Evolutionary conservation across 2,797 vertebrate species (phyloP), one percentile per base, ranked within the genome.

Genomic region (Gymnocypris eckloni): DNA sequence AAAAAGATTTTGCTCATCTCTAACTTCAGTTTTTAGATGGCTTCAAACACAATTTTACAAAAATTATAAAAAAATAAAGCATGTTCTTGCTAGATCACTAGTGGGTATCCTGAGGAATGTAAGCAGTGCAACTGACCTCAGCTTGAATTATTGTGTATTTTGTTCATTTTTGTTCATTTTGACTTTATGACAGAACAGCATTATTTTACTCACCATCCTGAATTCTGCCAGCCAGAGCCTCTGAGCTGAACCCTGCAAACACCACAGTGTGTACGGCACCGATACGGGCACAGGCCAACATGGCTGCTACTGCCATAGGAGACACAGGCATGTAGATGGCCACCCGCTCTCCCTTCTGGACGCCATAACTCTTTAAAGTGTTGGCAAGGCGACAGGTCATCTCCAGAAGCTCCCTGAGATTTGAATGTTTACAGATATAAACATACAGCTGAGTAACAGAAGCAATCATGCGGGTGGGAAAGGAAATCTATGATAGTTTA

Each of bases 291-390:
- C 98, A 99, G 50, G 97, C 97, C 94, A 99, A 93, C 98, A 99
- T 99, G 87, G 98, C 95, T 2, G 97, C 96, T 93, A 99, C 97
- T 0, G 97, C 96, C 82, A 97, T 12, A 0, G 98, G 98, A 66
- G 96, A 98, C 22, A 96, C 92, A 0, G 98, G 95, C 97, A 99
- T 97, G 89, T 99, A 99, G 93, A 99, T 96, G 90, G 97, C 98
- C 91, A 99, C 97, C 2, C 94, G 95, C 92, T 99, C 97, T 39
- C 97, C 97, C 54, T 88, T 96, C 90, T 90, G 91, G 61, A 99
- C 94, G 2, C 97, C 97, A 28, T 94, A 93, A 33, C 95, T 96
- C 91, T 96, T 97, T 80, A 99, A 88, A 0, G 96, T 95, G 92
- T 99, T 99, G 70, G 97, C 98, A 84, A 99, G 90, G n/a, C 97